Percentiles rank a stretch among this genome's conserved stretches.
Conservation (phyloP, 2,888 invertebrate species). For the Cordilura impudica region DNA sequence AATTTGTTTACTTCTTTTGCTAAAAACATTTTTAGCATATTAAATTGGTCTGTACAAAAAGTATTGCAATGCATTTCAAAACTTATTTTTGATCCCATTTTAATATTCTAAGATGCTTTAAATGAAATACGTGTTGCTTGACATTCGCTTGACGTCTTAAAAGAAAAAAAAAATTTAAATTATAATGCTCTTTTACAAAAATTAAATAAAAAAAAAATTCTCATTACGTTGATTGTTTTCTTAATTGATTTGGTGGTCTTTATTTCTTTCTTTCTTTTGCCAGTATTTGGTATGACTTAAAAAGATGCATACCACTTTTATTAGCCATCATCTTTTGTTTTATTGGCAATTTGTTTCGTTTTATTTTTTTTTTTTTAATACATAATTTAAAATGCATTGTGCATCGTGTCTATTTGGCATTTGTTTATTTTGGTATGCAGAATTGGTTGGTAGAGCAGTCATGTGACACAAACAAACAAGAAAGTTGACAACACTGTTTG, state of each 20-base stretch:
- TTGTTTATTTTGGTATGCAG: slow-evolving; percentile 64
- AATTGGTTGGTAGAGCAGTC: slow-evolving; percentile 58
- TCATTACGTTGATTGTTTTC: slow-evolving; percentile 70
- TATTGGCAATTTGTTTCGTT: slow-evolving; percentile 40
- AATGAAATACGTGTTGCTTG: slow-evolving; percentile 76
- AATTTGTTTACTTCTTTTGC: slow-evolving; percentile 57
- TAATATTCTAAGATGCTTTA: slow-evolving; percentile 78
- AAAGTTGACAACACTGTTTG: slow-evolving; percentile 59
- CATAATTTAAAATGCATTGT: slow-evolving; percentile 68
- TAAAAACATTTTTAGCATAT: slow-evolving; percentile 60
- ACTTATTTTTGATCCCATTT: slow-evolving; percentile 76
- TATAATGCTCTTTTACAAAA: neutral
- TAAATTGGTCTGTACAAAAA: slow-evolving; percentile 37
- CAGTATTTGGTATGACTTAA: slow-evolving; percentile 11
- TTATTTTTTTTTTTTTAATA: slow-evolving; percentile 63
- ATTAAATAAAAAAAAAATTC: slow-evolving; percentile 28
- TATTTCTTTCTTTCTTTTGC: slow-evolving; percentile 17
- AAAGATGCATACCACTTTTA: slow-evolving; percentile 53
- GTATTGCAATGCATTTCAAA: neutral
- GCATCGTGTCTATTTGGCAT: slow-evolving; percentile 65
- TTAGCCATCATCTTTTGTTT: slow-evolving; percentile 30
- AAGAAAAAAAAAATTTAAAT: slow-evolving; percentile 39
- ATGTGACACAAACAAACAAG: slow-evolving; percentile 59
- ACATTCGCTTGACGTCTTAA: neutral
- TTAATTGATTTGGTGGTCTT: slow-evolving; percentile 68